Percentiles rank a stretch among this genome's conserved stretches.
phyloP scores from a whole-genome alignment of 2,797 vertebrate genomes.

The Lycodopsis pacificus region DNA sequence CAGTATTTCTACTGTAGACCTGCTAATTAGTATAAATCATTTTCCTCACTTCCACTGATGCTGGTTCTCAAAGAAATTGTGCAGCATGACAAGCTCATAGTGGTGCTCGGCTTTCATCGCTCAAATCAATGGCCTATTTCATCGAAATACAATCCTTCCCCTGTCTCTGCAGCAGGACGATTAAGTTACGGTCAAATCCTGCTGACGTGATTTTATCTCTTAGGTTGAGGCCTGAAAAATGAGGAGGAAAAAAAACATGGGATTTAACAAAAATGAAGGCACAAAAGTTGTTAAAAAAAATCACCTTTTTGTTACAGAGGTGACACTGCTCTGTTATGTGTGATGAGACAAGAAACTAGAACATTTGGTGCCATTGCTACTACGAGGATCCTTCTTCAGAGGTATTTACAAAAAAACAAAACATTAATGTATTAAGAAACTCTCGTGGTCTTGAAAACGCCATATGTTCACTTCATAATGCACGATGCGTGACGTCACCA shows the following conservation, averaged over 20 bases:
- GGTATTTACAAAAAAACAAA: conserved; percentile 55
- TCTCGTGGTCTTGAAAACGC: conserved; percentile 64
- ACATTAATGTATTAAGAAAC: conserved; percentile 52
- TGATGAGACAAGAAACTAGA: conserved; percentile 10
- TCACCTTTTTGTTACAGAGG: conserved; percentile 3
- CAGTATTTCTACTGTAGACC: conserved; percentile 24
- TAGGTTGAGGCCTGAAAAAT: conserved; percentile 41
- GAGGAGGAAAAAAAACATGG: conserved; percentile 1
- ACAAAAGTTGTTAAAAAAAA: conserved; percentile 14
- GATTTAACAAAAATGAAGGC: conserved; percentile 33
- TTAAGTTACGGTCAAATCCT: conserved; percentile 72
- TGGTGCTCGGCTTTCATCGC: conserved; percentile 73
- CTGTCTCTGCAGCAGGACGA: conserved; percentile 70
- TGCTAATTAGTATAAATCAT: conserved; percentile 60
- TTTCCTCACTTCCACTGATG: conserved; percentile 51
- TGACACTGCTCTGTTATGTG: conserved; percentile 11
- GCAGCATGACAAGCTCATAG: conserved; percentile 61
- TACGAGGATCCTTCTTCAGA: conserved; percentile 33
- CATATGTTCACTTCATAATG: conserved; percentile 82
- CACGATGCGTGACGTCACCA: conserved; percentile 74
- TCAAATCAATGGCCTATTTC: conserved; percentile 84
- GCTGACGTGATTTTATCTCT: conserved; percentile 70
- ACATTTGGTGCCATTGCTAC: conserved; percentile 14
- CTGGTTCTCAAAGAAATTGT: conserved; percentile 56
- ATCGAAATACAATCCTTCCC: conserved; percentile 81